Evolutionary conservation across 2,113 vertebrate species (phyloP), one percentile per base, ranked within the genome.

Genomic region (Mastomys natalensis): DNA sequence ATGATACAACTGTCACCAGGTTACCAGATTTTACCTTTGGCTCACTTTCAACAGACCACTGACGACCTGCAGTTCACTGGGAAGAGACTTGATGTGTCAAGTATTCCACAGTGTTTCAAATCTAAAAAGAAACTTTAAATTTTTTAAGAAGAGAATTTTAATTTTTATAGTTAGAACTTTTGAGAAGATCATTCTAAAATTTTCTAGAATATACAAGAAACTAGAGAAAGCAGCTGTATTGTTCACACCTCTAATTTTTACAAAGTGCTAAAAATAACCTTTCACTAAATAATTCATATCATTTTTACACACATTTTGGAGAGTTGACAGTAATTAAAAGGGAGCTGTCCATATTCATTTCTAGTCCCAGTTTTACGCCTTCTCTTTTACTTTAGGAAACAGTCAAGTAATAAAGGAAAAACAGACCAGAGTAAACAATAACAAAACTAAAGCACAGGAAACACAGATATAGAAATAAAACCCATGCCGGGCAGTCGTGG

Each of bases 181-280:
- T 58, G 68, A 45, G 77, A 70, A 51, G 77, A 70, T 37, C 68
- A 62, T 89, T 96, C 19, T 40, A 80, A 91, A 85, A 78, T 91
- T 85, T 95, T 21, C 45, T 94, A 45, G 45, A 89, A 66, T 96
- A 64, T 60, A 34, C 34, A 89, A 77, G 21, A 93, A 16, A 82
- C 87, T 62, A 90, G 64, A 74, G 51, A 94, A 93, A 66, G 29
- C 34, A 87, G 40, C 80, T 89, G 17, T 80, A 62, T 95, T 95
- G n/a, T 58, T 73, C 19, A n/a, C 29, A 45, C 29, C 19, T 74
- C 37, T 13, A 53, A 37, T 60, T n/a, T 77, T 76, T 89, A 62
- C 29, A 89, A 37, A 89, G 37, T 34, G 60, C 16, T 24, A 34
- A 89, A 89, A 76, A 60, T 74, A 76, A 76, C 60, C n/a, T 72